Evolutionary conservation across 1,140 invertebrate species (phyloP), one percentile per base, ranked within the genome.

Genomic region (Pachypeltis micranthus): DNA sequence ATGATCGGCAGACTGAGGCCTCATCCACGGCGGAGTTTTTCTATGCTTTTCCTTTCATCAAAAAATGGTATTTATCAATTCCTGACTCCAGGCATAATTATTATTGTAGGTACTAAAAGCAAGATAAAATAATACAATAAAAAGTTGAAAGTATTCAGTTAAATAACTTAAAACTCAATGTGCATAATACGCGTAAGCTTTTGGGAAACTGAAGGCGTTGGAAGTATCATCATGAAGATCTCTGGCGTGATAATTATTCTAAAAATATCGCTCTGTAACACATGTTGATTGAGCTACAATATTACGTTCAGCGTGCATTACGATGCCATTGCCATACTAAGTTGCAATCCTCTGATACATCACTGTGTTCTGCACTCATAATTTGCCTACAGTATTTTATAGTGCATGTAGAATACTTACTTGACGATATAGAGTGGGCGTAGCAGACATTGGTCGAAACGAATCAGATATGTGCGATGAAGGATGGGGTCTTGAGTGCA

Each of bases 1-100:
- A 54, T 64, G 63, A 28, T 64, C 66, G 1, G 66, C 66, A 58
- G 66, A 67, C 55, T 67, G 66, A 10, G 66, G 66, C 14, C 66
- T 59, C 25, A 57, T 67, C 66, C 66, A 67, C 4, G 66, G 39
- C 14, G 66, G 66, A 24, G 63, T 64, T 39, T 64, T 59, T 24
- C 63, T 64, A 34, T 64, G 63, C 34, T 64, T 64, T n/a, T 64
- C 63, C 63, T 64, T n/a, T n/a, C n/a, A n/a, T n/a, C n/a, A n/a
- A n/a, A n/a, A n/a, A n/a, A n/a, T n/a, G n/a, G n/a, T n/a, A n/a
- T n/a, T n/a, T n/a, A n/a, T n/a, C n/a, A n/a, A n/a, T n/a, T n/a
- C n/a, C n/a, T n/a, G n/a, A n/a, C n/a, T n/a, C n/a, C n/a, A n/a
- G n/a, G n/a, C n/a, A n/a, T n/a, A n/a, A n/a, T n/a, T n/a, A n/a